Evolutionary conservation across 2,113 vertebrate genomes (phyloP).

Genomic region (Hirundichthys speculiger): DNA sequence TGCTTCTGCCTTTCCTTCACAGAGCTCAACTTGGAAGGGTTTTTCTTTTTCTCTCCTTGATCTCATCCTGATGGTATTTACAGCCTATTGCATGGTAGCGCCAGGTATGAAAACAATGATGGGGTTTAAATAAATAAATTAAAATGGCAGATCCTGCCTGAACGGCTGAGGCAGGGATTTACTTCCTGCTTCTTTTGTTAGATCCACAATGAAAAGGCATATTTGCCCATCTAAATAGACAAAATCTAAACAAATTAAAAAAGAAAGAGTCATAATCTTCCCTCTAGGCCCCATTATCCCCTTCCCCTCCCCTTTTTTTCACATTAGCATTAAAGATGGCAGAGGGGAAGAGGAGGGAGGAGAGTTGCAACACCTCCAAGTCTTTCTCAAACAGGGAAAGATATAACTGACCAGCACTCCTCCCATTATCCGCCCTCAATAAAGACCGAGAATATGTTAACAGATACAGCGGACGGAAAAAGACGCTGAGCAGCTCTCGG

Average conservation of each 20-base stretch:
- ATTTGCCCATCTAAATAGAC: conserved; percentile 67
- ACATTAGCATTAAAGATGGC: conserved; percentile 60
- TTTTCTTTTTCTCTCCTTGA: not conserved
- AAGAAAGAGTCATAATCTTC: conserved; percentile 58
- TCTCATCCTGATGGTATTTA: conserved; percentile 30
- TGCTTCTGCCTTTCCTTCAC: conserved; percentile 33
- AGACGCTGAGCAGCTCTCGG: conserved; percentile 34
- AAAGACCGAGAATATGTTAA: conserved; percentile 62
- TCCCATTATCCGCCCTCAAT: conserved; percentile 56
- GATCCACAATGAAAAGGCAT: conserved; percentile 48
- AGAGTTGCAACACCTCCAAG: conserved; percentile 37
- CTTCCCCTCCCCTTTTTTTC: conserved; percentile 17
- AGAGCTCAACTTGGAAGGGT: not conserved
- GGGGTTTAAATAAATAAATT: conserved; percentile 21
- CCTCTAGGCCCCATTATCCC: conserved; percentile 51
- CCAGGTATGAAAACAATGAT: conserved; percentile 25
- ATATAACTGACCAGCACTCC: conserved; percentile 39
- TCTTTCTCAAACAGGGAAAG: conserved; percentile 44
- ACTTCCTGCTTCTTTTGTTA: conserved; percentile 51
- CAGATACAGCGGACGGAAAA: conserved; percentile 33
- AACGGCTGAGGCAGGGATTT: conserved; percentile 41
- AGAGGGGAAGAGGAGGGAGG: not conserved
- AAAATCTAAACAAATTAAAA: conserved; percentile 70
- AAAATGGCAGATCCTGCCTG: conserved; percentile 22
- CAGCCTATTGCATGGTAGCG: conserved; percentile 7